Percentiles rank a stretch among this genome's conserved stretches.
phyloP scores from a whole-genome alignment of 2,888 invertebrate genomes.

The Lottia gigantea region DNA sequence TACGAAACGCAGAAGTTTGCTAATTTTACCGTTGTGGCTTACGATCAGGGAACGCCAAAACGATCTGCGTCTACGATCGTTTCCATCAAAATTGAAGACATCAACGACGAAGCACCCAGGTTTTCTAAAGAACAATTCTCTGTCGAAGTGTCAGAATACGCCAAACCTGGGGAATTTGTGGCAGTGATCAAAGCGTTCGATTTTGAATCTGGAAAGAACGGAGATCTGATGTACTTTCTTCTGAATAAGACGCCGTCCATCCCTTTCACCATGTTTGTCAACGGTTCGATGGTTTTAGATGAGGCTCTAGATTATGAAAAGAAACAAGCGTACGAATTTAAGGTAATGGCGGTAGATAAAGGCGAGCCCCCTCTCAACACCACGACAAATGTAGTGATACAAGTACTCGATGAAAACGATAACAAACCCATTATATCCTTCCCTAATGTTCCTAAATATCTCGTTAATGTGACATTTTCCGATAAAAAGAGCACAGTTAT shows the following conservation, averaged over 20 bases:
- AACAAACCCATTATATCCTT: constrained; percentile 49
- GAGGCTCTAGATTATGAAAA: constrained; percentile 49
- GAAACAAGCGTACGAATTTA: constrained; percentile 44
- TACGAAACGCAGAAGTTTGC: constrained; percentile 43
- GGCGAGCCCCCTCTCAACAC: constrained; percentile 46
- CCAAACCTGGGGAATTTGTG: constrained; percentile 35
- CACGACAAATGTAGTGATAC: constrained; percentile 35
- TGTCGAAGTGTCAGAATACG: constrained; percentile 47
- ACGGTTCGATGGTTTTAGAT: constrained; percentile 46
- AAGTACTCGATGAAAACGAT: constrained; percentile 48
- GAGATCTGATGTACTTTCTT: constrained; percentile 38
- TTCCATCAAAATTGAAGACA: constrained; percentile 42
- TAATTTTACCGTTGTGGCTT: constrained; percentile 48
- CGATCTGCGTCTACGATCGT: constrained; percentile 44
- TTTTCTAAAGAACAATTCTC: constrained; percentile 44
- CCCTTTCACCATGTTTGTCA: constrained; percentile 46
- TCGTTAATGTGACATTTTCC: constrained; percentile 38
- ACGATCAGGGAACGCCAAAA: constrained; percentile 47
- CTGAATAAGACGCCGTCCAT: constrained; percentile 26
- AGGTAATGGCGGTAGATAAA: constrained; percentile 52
- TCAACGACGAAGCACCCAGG: constrained; percentile 52
- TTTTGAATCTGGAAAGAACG: constrained; percentile 45
- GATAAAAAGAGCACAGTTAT: constrained; percentile 35
- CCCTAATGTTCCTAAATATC: constrained; percentile 50
- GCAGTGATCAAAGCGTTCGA: constrained; percentile 48